Evolutionary conservation across 1,140 invertebrate genomes (phyloP).

Genomic region (Latrodectus geometricus): DNA sequence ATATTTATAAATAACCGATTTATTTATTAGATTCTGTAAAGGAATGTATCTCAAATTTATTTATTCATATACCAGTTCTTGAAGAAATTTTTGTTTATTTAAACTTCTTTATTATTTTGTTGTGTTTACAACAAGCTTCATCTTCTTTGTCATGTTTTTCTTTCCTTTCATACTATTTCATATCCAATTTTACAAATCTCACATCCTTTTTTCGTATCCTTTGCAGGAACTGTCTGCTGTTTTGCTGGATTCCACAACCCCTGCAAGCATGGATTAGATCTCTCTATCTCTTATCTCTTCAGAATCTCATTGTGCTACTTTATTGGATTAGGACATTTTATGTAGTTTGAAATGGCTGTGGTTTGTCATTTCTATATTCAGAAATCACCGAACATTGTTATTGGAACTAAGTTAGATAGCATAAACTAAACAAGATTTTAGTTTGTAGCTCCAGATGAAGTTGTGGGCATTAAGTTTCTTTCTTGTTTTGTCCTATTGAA

Average conservation of each 20-base stretch:
- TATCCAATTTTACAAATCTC: neutral
- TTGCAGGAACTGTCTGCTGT: conserved; percentile 47
- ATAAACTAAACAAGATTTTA: too few relatives aligned
- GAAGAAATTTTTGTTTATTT: neutral
- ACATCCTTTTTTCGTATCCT: conserved; percentile 36
- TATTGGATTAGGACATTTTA: conserved; percentile 23
- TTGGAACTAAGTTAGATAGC: too few relatives aligned
- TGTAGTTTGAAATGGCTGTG: neutral
- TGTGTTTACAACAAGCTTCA: conserved; percentile 1
- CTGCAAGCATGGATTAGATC: conserved; percentile 20
- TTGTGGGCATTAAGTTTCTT: too few relatives aligned
- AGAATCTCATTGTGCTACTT: conserved; percentile 50
- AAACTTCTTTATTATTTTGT: neutral
- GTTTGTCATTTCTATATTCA: too few relatives aligned
- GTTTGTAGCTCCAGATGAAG: too few relatives aligned
- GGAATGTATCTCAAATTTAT: too few relatives aligned
- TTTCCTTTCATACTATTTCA: neutral
- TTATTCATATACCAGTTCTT: neutral
- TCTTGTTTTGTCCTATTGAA: too few relatives aligned
- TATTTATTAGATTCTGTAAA: too few relatives aligned
- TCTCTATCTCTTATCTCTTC: conserved; percentile 51
- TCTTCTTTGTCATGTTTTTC: conserved; percentile 13
- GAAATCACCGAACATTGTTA: too few relatives aligned
- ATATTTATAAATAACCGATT: too few relatives aligned
- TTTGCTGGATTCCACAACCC: conserved; percentile 15